Evolutionary conservation across 2,888 invertebrate species (phyloP), one percentile per base, ranked within the genome.

Genomic region (Parthenolecanium corni): DNA sequence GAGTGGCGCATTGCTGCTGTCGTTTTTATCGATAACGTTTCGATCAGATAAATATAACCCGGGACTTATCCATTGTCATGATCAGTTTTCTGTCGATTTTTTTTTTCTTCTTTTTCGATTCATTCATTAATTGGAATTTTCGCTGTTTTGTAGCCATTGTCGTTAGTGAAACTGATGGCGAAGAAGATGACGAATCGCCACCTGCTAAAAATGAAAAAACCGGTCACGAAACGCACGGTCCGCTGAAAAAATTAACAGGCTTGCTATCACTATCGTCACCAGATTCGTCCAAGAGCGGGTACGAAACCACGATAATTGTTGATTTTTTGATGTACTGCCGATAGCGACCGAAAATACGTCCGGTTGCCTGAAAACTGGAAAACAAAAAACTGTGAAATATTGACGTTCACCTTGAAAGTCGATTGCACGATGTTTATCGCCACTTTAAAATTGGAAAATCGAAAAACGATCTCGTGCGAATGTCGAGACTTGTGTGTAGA

Each of bases 151-250:
- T 64, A 68, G 70, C 67, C 40, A 66, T 69, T 21, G 64, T 68
- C 44, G 81, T 78, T 68, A 81, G 80, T 61, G 82, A 82, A 72
- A 81, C 80, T 0, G 81, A 82, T 67, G 79, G 79, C 42, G 76
- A 76, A 12, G 70, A 71, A 40, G 74, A 74, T 58, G 67, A 52
- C 21, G 72, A 71, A 53, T 66, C 73, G 21, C 52, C 52, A 31
- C 31, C 62, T 11, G 20, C 31, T 14, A 58, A 51, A 56, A 65
- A 66, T 62, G 52, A 65, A 14, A 64, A 61, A 44, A 57, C 54
- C 16, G 40, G 62, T 12, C 62, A 65, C 69, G 71, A 76, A 72
- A 25, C 68, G 12, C 68, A 69, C 21, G 68, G 68, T 52, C 69
- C 69, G 57, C 66, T 68, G 65, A 68, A 68, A 36, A 70, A 68